Conservation (phyloP, 2,113 vertebrate genomes). For the Gnathonemus echidnorhynchus region DNA sequence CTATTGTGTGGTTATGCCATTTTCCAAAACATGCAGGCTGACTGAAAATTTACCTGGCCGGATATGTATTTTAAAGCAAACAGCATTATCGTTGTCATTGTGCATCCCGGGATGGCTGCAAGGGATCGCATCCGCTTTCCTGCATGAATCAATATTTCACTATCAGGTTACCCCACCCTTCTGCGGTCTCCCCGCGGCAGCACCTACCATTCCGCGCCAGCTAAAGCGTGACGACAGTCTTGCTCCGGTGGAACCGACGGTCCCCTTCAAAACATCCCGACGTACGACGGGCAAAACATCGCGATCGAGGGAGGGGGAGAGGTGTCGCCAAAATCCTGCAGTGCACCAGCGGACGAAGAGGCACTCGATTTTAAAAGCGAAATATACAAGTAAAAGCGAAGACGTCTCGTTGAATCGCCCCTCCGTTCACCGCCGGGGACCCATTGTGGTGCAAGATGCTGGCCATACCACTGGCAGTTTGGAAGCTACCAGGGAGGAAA, state of each 20-base stretch:
- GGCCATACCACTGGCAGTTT: constrained; percentile 1
- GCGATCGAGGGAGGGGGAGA: neutral
- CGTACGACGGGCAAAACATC: neutral
- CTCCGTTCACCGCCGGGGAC: neutral
- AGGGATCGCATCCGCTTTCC: neutral
- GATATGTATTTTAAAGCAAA: neutral
- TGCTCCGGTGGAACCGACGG: neutral
- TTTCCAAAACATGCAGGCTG: neutral
- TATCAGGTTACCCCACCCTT: constrained; percentile 14
- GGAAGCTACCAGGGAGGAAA: neutral
- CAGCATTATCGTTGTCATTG: neutral
- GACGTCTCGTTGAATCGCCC: neutral
- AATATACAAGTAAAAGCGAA: neutral
- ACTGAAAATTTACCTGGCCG: neutral
- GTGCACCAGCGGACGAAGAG: neutral
- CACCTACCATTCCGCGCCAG: constrained; percentile 13
- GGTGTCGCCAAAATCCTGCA: neutral
- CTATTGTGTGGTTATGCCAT: neutral
- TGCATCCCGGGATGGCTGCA: neutral
- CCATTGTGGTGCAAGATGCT: constrained; percentile 7
- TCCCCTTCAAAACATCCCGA: neutral
- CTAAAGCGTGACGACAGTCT: neutral
- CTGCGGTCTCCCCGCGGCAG: neutral
- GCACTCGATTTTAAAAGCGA: neutral
- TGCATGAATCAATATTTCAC: neutral